These are phyloP conservation scores for Falco punctatus DNA, from an alignment of 2,113 vertebrate genomes.

Conservation along the genomic window DNA sequence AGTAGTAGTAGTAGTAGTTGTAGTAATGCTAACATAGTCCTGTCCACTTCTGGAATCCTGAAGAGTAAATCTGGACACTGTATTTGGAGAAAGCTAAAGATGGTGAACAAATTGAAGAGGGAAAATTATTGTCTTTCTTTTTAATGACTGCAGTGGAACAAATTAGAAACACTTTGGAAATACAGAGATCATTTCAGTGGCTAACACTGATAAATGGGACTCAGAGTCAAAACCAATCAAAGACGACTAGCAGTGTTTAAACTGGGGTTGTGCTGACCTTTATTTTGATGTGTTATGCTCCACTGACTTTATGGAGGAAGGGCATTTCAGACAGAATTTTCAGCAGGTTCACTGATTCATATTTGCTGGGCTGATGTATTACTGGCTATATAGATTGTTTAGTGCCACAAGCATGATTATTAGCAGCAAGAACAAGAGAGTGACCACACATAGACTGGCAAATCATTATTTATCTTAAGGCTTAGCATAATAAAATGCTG, in stretches of 20 bases:
- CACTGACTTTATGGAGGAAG: not conserved
- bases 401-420: constrained; percentile 21
- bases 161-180: constrained; percentile 7
- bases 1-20: not conserved
- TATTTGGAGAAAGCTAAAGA: not conserved
- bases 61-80: not conserved
- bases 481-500: constrained; percentile 11
- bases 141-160: not conserved
- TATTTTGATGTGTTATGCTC: constrained; percentile 44
- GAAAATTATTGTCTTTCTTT: not conserved
- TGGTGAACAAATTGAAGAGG: not conserved
- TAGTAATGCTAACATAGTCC: not conserved
- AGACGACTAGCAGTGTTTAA: not conserved
- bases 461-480: not conserved
- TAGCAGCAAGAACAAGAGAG: not conserved
- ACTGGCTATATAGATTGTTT: not conserved
- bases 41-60: not conserved
- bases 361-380: constrained; percentile 15
- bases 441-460: not conserved
- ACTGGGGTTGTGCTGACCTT: not conserved
- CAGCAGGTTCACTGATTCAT: not conserved
- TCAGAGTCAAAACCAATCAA: constrained; percentile 9
- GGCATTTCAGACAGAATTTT: constrained; percentile 1
- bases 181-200: not conserved
- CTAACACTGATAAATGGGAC: not conserved